Evolutionary conservation across 2,797 vertebrate species (phyloP).

Genomic region (Vireo griseus): DNA sequence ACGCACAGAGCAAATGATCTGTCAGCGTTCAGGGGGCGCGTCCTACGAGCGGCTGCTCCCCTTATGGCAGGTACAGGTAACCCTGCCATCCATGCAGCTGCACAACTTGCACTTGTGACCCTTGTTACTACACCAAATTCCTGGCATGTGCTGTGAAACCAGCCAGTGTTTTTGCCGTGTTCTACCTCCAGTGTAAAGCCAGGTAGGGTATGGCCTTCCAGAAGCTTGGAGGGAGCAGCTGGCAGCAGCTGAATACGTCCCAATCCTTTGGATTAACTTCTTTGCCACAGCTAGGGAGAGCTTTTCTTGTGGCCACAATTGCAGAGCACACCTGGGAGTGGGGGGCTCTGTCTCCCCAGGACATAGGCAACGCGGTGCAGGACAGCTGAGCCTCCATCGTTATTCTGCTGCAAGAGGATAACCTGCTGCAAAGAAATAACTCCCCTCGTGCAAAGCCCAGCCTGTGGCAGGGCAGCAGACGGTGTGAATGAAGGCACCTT

Average conservation of each 20-base stretch:
- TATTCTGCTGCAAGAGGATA: not conserved
- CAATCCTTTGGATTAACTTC: not conserved
- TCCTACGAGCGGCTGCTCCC: not conserved
- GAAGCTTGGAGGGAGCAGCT: not conserved
- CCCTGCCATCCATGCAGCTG: not conserved
- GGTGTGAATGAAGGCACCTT: not conserved
- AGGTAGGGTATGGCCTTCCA: not conserved
- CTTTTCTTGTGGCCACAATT: not conserved
- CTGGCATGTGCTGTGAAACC: not conserved
- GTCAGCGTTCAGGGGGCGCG: not conserved
- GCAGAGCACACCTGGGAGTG: not conserved
- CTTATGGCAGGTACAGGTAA: not conserved
- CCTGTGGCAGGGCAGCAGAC: not conserved
- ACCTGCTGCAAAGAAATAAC: not conserved
- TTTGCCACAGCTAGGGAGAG: not conserved
- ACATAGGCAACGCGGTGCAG: accelerated
- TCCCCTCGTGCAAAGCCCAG: not conserved
- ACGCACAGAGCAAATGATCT: not conserved
- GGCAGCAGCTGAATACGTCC: not conserved
- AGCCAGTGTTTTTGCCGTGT: not conserved
- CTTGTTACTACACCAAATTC: not conserved
- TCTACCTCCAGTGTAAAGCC: accelerated
- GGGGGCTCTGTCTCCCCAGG: not conserved
- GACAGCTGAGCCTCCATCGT: accelerated
- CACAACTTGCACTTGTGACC: accelerated